Evolutionary conservation across 1,140 invertebrate genomes (phyloP).

Genomic region (Penaeus chinensis): DNA sequence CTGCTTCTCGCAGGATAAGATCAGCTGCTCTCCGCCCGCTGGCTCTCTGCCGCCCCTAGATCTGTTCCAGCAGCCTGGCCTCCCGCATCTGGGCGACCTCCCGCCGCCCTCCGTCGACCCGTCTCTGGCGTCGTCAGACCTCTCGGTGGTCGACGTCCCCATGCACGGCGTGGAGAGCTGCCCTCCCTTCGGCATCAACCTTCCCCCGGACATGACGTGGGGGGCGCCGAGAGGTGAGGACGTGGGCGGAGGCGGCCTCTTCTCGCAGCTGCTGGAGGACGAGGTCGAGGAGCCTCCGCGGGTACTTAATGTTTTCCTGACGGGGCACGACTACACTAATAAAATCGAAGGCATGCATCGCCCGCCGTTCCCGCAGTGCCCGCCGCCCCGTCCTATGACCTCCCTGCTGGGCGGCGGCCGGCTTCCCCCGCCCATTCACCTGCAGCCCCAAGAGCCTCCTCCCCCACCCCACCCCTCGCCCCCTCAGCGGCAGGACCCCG

Average conservation of each 20-base stretch:
- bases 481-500: constrained; percentile 31
- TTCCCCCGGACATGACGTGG: constrained; percentile 50
- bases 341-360: constrained; percentile 56
- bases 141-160: background rate
- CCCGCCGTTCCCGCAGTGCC: background rate
- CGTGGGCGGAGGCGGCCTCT: constrained; percentile 32
- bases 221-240: constrained; percentile 24
- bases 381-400: background rate
- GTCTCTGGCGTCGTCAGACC: background rate
- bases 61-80: background rate
- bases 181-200: constrained; percentile 24
- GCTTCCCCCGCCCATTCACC: background rate
- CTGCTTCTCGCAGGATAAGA: background rate
- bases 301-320: constrained; percentile 53
- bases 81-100: background rate
- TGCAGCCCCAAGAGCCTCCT: constrained; percentile 19
- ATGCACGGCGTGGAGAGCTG: background rate
- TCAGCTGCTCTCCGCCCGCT: constrained; percentile 1
- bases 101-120: background rate
- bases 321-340: constrained; percentile 65
- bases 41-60: background rate
- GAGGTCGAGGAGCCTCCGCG: constrained; percentile 27
- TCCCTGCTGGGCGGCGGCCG: background rate
- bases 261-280: constrained; percentile 46
- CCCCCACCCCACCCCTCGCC: constrained; percentile 29